These are phyloP conservation scores for Plagodis dolabraria DNA, from an alignment of 2,888 invertebrate genomes.

Conservation along the genomic window DNA sequence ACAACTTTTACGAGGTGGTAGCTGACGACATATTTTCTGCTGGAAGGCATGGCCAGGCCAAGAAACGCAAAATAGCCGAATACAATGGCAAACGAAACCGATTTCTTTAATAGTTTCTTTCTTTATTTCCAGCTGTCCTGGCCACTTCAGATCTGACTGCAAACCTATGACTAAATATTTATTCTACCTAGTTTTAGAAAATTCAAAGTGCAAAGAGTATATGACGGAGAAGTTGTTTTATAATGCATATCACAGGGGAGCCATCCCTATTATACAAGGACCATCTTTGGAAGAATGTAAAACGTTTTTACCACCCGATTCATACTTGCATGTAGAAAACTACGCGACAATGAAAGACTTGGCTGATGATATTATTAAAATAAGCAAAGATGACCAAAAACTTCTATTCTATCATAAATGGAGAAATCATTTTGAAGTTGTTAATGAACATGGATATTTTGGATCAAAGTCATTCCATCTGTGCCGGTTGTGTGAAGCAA, in stretches of 20 bases:
- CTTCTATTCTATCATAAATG: conserved; percentile 82
- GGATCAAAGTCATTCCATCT: conserved; percentile 80
- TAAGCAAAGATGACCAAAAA: conserved; percentile 67
- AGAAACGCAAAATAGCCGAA: no score
- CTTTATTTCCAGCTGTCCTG: conserved; percentile 84
- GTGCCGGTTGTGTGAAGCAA: conserved; percentile 85
- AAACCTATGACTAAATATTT: conserved; percentile 82
- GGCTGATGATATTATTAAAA: conserved; percentile 76
- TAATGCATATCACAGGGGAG: conserved; percentile 86
- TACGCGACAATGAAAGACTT: conserved; percentile 78
- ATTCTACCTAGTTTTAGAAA: conserved; percentile 89
- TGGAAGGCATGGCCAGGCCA: no score
- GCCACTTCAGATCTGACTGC: conserved; percentile 86
- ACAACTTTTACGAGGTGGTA: no score
- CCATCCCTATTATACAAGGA: conserved; percentile 88
- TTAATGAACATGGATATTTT: conserved; percentile 87
- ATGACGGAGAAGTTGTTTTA: conserved; percentile 89
- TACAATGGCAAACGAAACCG: no score
- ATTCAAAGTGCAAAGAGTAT: conserved; percentile 88
- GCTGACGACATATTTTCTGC: no score
- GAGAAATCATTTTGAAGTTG: conserved; percentile 80
- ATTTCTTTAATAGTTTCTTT: no score
- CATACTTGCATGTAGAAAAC: conserved; percentile 86
- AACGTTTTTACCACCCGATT: conserved; percentile 85
- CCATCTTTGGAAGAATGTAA: conserved; percentile 75